Evolutionary conservation across 2,888 invertebrate species (phyloP).

Genomic region (Sarcophaga carnaria): DNA sequence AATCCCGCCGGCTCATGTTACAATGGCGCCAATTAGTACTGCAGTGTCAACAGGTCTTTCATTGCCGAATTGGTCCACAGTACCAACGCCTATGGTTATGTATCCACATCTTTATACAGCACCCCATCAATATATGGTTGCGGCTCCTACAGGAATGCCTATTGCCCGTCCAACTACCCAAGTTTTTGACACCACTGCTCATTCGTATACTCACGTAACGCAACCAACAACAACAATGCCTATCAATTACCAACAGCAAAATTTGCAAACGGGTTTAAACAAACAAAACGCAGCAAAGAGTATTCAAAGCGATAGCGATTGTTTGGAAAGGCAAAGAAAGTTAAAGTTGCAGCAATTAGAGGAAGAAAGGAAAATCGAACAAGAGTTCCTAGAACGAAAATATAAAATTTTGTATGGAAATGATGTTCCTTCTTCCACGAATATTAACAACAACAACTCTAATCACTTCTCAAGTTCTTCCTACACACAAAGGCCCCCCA

Average conservation of each 20-base stretch:
- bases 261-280: not conserved
- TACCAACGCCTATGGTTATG: no score
- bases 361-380: slow-evolving; percentile 21
- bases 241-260: not conserved
- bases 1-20: not conserved
- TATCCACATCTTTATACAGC: no score
- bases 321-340: slow-evolving; percentile 1
- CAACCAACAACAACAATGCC: not conserved
- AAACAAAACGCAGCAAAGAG: not conserved
- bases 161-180: no score
- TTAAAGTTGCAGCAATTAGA: slow-evolving; percentile 10
- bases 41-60: not conserved
- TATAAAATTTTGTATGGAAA: slow-evolving; percentile 12
- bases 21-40: not conserved
- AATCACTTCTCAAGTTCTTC: no score
- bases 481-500: no score
- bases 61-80: no score
- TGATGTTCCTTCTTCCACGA: no score
- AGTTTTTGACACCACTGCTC: no score
- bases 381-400: slow-evolving; percentile 14
- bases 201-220: no score
- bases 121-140: no score
- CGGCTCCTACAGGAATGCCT: no score
- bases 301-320: not conserved
- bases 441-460: no score